A percentile compares a stretch with the other conserved stretches of the same genome.
phyloP scores from a whole-genome alignment of 2,113 vertebrate species.

The Sturnus vulgaris region DNA sequence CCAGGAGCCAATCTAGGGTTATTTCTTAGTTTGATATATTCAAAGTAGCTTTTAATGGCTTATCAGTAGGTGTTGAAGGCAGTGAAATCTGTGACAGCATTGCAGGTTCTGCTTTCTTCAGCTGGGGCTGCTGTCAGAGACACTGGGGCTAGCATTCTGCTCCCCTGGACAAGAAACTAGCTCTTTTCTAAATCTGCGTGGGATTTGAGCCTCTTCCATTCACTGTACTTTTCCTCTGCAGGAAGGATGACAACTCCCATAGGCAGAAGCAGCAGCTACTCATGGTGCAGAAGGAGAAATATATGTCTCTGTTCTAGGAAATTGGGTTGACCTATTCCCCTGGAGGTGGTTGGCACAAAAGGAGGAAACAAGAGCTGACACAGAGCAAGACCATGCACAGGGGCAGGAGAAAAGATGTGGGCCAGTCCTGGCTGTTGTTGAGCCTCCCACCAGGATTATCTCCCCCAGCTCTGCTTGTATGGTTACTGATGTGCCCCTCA shows the following conservation, averaged over 20 bases:
- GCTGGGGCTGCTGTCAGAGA: neutral
- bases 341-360: neutral
- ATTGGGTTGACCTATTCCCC: slow-evolving; percentile 9
- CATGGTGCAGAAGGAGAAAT: neutral
- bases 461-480: neutral
- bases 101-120: neutral
- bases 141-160: neutral
- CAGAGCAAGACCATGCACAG: neutral
- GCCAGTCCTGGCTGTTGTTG: neutral
- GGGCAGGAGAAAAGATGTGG: neutral
- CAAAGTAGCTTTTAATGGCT: slow-evolving; percentile 5
- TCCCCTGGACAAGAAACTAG: neutral
- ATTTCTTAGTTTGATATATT: slow-evolving; percentile 40
- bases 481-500: neutral
- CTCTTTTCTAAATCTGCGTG: neutral
- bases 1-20: slow-evolving; percentile 6
- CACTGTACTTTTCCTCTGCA: neutral
- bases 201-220: neutral
- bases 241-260: neutral
- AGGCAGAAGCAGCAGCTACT: neutral
- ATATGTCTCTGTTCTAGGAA: neutral
- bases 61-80: neutral
- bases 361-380: neutral
- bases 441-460: neutral
- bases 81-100: neutral